Conservation (phyloP, 2,113 vertebrate species). For the Anolis carolinensis region DNA sequence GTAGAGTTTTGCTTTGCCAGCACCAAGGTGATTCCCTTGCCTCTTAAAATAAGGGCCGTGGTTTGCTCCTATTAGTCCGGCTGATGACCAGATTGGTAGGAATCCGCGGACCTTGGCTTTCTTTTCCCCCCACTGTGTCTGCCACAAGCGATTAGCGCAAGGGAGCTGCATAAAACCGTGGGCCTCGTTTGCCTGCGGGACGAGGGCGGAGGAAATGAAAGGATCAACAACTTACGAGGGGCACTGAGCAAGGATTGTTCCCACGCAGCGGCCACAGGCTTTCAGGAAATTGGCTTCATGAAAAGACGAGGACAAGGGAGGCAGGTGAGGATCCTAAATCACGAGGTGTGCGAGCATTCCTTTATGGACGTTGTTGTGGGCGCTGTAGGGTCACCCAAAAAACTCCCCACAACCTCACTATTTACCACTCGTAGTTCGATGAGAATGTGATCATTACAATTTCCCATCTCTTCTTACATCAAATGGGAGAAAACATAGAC, state of each 20-base stretch:
- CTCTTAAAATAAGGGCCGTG: constrained; percentile 50
- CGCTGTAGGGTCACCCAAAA: too few relatives aligned
- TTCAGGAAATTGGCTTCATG: constrained; percentile 79
- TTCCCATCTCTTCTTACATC: too few relatives aligned
- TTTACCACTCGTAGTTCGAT: too few relatives aligned
- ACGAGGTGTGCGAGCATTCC: background rate
- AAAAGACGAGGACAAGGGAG: constrained; percentile 59
- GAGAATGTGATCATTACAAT: too few relatives aligned
- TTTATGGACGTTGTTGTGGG: too few relatives aligned
- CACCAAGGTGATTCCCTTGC: background rate
- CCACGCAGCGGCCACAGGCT: constrained; percentile 68
- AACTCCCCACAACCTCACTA: too few relatives aligned
- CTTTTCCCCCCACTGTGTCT: constrained; percentile 39
- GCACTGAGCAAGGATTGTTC: constrained; percentile 76
- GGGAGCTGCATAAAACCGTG: constrained; percentile 63
- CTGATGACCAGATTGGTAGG: constrained; percentile 59
- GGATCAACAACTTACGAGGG: constrained; percentile 73
- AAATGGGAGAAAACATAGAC: too few relatives aligned
- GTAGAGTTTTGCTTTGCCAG: background rate
- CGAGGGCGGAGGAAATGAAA: constrained; percentile 81
- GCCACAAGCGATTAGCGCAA: constrained; percentile 72
- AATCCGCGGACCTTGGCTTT: constrained; percentile 34
- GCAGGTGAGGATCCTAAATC: constrained; percentile 72
- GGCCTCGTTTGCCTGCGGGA: constrained; percentile 70
- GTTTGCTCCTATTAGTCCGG: constrained; percentile 65